A percentile compares a stretch with the other conserved stretches of the same genome.
These are phyloP conservation scores for Phaedon cochleariae DNA, from an alignment of 2,888 invertebrate species.

Conservation along the genomic window DNA sequence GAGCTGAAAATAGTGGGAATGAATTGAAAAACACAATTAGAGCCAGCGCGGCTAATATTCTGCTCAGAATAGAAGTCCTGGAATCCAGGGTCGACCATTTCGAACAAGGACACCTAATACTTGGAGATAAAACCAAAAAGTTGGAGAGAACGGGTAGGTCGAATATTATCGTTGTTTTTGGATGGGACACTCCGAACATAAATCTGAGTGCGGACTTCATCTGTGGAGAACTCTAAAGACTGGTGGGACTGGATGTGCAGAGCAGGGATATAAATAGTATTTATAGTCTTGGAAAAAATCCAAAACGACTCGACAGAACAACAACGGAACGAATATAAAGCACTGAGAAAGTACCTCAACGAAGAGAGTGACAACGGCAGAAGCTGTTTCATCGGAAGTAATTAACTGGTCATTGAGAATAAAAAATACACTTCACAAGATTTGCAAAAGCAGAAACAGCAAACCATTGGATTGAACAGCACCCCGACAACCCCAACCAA, in stretches of 20 bases:
- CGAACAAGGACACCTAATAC: not conserved
- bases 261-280: not conserved
- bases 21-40: not conserved
- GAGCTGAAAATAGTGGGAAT: not conserved
- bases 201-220: not conserved
- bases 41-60: constrained; percentile 4
- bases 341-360: not conserved
- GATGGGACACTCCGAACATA: not conserved
- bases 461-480: not conserved
- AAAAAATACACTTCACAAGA: not conserved
- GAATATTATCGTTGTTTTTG: not conserved
- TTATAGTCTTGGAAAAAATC: not conserved
- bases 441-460: not conserved
- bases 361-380: not conserved
- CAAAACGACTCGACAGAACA: not conserved
- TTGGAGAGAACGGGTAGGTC: not conserved
- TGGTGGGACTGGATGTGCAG: not conserved
- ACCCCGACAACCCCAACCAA: not conserved
- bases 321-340: not conserved
- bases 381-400: not conserved
- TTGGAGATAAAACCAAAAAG: not conserved
- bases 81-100: not conserved
- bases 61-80: not conserved
- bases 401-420: not conserved
- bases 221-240: not conserved